phyloP scores from a whole-genome alignment of 2,797 vertebrate species.

The Sebastes cheni region DNA sequence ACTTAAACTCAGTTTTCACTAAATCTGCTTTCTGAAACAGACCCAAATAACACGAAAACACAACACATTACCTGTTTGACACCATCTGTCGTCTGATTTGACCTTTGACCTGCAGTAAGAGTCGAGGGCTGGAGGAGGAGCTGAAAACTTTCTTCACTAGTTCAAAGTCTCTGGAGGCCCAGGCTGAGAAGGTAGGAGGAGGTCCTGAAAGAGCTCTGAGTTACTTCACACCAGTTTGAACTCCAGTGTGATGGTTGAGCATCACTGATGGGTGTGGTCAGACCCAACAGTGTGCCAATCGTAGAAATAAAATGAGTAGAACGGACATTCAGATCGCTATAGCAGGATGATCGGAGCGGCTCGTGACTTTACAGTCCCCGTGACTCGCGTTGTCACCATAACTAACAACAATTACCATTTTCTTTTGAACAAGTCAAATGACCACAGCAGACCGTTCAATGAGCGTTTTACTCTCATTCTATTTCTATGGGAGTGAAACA shows the following conservation, averaged over 20 bases:
- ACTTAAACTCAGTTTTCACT: neutral
- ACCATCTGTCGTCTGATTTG: slow-evolving; percentile 8
- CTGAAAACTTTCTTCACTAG: slow-evolving; percentile 95
- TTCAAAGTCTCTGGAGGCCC: slow-evolving; percentile 96
- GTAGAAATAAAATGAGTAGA: neutral
- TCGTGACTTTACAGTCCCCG: neutral
- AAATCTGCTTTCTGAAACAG: neutral
- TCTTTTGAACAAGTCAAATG: too few species aligned
- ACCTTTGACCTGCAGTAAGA: slow-evolving; percentile 87
- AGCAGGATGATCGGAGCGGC: neutral
- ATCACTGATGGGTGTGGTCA: neutral
- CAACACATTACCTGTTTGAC: neutral
- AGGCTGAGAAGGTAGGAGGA: slow-evolving; percentile 93
- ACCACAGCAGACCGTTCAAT: too few species aligned
- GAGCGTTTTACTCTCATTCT: too few species aligned
- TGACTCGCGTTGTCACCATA: neutral
- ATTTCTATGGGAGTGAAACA: too few species aligned
- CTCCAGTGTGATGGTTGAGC: neutral
- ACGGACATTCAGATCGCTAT: neutral
- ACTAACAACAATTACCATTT: neutral
- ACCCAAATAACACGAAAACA: neutral
- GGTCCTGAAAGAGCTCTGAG: neutral
- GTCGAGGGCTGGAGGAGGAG: slow-evolving; percentile 93
- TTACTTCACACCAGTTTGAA: neutral
- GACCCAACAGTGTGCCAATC: neutral